Conservation (phyloP, 2,888 invertebrate genomes). For the Callinectes sapidus region DNA sequence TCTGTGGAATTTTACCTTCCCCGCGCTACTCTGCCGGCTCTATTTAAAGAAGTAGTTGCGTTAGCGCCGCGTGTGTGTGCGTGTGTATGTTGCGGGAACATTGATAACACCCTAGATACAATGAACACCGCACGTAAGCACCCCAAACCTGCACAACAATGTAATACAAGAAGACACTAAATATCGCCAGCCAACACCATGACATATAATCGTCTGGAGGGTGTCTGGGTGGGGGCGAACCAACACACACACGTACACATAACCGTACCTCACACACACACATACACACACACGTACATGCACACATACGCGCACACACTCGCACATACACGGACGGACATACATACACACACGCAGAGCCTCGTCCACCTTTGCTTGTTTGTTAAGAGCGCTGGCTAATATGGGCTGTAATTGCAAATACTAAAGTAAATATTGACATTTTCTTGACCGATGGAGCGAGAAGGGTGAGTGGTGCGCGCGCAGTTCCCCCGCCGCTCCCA, state of each 20-base stretch:
- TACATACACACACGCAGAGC: slow-evolving; percentile 51
- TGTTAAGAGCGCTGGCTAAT: slow-evolving; percentile 58
- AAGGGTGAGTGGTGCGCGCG: not conserved
- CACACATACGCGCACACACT: slow-evolving; percentile 46
- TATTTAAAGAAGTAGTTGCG: slow-evolving; percentile 24
- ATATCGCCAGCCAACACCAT: slow-evolving; percentile 51
- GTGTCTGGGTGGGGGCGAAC: slow-evolving; percentile 65
- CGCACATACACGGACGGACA: slow-evolving; percentile 36
- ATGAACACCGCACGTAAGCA: not conserved
- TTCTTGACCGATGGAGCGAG: slow-evolving; percentile 40
- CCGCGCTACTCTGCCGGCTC: not conserved
- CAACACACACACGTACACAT: slow-evolving; percentile 59
- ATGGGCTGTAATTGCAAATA: slow-evolving; percentile 56
- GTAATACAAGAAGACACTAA: slow-evolving; percentile 44
- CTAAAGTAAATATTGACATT: slow-evolving; percentile 48
- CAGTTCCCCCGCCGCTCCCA: not conserved
- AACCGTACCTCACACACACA: slow-evolving; percentile 56
- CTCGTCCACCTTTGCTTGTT: slow-evolving; percentile 61
- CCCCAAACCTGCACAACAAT: not conserved
- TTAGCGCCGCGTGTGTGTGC: not conserved
- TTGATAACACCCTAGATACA: not conserved
- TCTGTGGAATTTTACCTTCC: slow-evolving; percentile 65
- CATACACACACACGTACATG: slow-evolving; percentile 36
- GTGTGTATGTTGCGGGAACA: not conserved
- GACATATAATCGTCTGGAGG: slow-evolving; percentile 68